Evolutionary conservation across 2,888 invertebrate genomes (phyloP), one percentile per base, ranked within the genome.

Genomic region (Phengaris arion): DNA sequence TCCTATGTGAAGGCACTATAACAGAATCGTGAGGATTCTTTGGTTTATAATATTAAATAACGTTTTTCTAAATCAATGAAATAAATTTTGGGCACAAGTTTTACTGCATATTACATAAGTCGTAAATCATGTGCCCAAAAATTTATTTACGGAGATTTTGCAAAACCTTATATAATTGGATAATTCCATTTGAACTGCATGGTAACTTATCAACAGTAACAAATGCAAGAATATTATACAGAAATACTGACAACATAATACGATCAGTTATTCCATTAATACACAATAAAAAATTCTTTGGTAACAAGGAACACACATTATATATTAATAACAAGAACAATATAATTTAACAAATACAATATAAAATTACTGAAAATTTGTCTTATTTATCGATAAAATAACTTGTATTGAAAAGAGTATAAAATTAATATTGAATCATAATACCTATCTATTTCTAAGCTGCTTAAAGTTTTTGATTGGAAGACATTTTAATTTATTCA

Each of bases 241-340:
- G 86, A 82, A 85, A 89, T 88, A 87, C 87, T 87, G 87, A 84
- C 83, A 81, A 83, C 86, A 85, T 85, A 87, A 88, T 88, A 90
- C 87, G 84, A 82, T 82, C 83, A 83, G 82, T 86, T 84, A 82
- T 81, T 80, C 78, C 81, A 82, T 84, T 84, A 78, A 78, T 79
- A 79, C 78, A 76, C 77, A 85, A 83, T 83, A 86, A 86, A 86
- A 83, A 87, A 85, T 89, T 93, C 93, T 93, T 93, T 93, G 93
- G 93, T 92, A 93, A 93, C 93, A 90, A 92, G 92, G 90, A 92
- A 92, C 92, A 92, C 91, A 87, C 92, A 89, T 87, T 85, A 89
- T 89, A 89, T 87, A 90, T 88, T 87, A 88, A 89, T 85, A 87
- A 88, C 90, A 90, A 92, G 89, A 93, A 92, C 89, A 91, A 92